Conservation (phyloP, 2,888 invertebrate species). For the Scaptomyza flava region DNA sequence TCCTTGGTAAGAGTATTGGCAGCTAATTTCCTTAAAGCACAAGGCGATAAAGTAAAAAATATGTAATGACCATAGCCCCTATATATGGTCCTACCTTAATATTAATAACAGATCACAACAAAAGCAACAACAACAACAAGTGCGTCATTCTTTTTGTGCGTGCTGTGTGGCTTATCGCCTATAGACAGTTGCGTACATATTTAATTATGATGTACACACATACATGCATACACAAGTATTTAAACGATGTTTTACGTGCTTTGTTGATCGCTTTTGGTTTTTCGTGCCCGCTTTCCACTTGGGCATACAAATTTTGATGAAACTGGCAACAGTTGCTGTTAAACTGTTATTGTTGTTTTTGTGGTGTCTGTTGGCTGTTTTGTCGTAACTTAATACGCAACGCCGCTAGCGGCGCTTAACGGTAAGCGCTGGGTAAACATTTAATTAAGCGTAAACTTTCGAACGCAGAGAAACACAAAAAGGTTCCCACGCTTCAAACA, state of each 20-base stretch:
- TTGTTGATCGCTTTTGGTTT: constrained; percentile 29
- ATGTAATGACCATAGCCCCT: constrained; percentile 22
- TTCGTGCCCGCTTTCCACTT: constrained; percentile 46
- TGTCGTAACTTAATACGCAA: constrained; percentile 65
- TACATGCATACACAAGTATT: constrained; percentile 1
- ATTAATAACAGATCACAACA: constrained; percentile 18
- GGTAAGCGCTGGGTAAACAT: constrained; percentile 65
- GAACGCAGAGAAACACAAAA: constrained; percentile 45
- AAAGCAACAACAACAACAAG: constrained; percentile 51
- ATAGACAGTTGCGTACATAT: constrained; percentile 5
- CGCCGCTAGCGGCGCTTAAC: constrained; percentile 48
- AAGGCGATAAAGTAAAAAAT: constrained; percentile 14
- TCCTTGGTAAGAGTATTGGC: constrained; percentile 10
- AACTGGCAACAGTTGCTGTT: constrained; percentile 62
- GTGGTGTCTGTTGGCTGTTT: constrained; percentile 9
- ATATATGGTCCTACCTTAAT: constrained; percentile 45
- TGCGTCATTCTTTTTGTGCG: constrained; percentile 70
- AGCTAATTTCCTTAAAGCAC: constrained; percentile 24
- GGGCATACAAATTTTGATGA: constrained; percentile 59
- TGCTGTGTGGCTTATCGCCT: constrained; percentile 62
- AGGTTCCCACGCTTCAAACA: constrained; percentile 66
- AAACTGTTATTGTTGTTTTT: constrained; percentile 8
- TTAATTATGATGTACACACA: constrained; percentile 14
- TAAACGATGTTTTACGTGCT: constrained; percentile 24
- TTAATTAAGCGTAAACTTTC: constrained; percentile 74